Base-by-base conservation (phyloP, 2,888 invertebrate species). In the Oxystoma pomonae region DNA sequence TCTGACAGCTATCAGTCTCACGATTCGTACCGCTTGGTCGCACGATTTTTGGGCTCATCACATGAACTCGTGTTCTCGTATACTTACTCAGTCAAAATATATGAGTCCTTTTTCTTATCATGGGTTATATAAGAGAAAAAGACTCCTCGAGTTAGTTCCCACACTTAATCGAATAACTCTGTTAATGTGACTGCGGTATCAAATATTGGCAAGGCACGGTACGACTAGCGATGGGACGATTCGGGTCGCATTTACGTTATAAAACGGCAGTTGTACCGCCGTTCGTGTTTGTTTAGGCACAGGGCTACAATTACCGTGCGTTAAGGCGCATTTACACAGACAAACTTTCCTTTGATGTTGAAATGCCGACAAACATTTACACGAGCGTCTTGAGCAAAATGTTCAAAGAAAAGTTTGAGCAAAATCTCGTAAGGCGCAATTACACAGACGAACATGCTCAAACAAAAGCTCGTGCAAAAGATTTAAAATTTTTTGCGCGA, bases 1-100 rank as follows among this genome's bases (percentile, higher is more conserved):
- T 72, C 74, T 76, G 76, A 76, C 76, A 76, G 76, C 75, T 75
- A 76, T 76, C 76, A 76, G 72, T 76, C 75, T 76, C 76, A 75
- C 75, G 76, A 76, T 74, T 70, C 67, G 65, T 22, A 55, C 56
- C 55, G 55, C n/a, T 20, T 21, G 9, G 20, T 20, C 20, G 57
- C 57, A 22, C 21, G 21, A 57, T 21, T 21, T 16, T 19, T 20
- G 57, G 57, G 57, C 20, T 19, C 21, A 53, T 53, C 53, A n/a
- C n/a, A 53, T 3, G 53, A 3, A 7, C 7, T 16, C 16, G 5
- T 19, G 5, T 53, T 19, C 5, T 53, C 53, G 5, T n/a, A 35
- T n/a, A 35, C 12, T 35, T 7, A 35, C 35, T 35, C 35, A 35
- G 12, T 12, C 12, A 7, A 7, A 7, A 35, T 35, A 35, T 35